Percentiles rank a stretch among this genome's conserved stretches.
Evolutionary conservation across 2,797 vertebrate genomes (phyloP).

Genomic region (Melanogrammus aeglefinus): DNA sequence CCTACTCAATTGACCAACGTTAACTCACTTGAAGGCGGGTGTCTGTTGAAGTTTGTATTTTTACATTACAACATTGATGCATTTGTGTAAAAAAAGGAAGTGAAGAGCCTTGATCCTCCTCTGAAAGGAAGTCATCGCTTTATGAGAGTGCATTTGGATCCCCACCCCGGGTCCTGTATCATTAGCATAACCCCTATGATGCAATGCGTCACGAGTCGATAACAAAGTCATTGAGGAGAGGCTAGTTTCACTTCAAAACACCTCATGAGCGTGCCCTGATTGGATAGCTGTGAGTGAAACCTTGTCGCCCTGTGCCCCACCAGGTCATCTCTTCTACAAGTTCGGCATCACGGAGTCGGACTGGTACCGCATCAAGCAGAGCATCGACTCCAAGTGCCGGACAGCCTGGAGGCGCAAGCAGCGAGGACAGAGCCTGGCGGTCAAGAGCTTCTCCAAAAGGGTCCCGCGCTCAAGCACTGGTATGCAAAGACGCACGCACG

Average conservation of each 20-base stretch:
- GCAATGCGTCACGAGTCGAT: neutral
- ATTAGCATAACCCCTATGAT: neutral
- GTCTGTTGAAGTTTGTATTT: no score
- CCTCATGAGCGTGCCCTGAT: neutral
- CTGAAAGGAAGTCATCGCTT: neutral
- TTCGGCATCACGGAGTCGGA: constrained; percentile 94
- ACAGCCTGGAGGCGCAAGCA: constrained; percentile 98
- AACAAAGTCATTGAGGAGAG: neutral
- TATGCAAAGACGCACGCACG: constrained; percentile 20
- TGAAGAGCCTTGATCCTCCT: neutral
- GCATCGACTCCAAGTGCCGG: constrained; percentile 98
- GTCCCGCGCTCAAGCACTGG: constrained; percentile 78
- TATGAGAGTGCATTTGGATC: neutral
- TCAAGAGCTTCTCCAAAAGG: constrained; percentile 96
- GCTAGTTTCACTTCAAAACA: neutral
- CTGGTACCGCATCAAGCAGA: constrained; percentile 99
- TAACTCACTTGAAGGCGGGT: no score
- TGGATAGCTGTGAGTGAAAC: constrained; percentile 9
- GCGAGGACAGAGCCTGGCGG: constrained; percentile 93
- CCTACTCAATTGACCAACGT: no score
- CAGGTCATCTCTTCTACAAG: constrained; percentile 97
- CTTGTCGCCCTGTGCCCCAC: constrained; percentile 16
- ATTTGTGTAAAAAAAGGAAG: no score
- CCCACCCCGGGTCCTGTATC: neutral
- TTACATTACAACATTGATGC: no score